Base-by-base conservation (phyloP, 2,113 vertebrate species). In the Albula glossodonta region DNA sequence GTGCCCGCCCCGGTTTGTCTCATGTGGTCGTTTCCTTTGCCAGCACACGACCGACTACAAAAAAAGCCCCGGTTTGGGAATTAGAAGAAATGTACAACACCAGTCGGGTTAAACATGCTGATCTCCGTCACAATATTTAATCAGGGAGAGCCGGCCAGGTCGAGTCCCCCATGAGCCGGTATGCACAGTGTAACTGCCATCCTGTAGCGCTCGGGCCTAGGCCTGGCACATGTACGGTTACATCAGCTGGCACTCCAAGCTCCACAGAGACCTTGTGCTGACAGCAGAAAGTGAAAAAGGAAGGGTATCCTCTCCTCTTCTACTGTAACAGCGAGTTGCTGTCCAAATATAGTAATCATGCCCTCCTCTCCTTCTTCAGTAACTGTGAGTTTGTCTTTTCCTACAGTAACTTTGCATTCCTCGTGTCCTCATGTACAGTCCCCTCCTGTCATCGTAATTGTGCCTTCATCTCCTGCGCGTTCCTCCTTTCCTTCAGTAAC, bases 171-270 rank as follows among this genome's bases (percentile, higher is more conserved):
- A 51, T 51, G 80, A 3, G 51, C 19, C 50, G 51, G 51, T 11
- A 51, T 10, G 17, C 80, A 25, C 51, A 25, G 60, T 15, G 17
- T 19, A 22, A 19, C 31, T 19, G 60, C 60, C 60, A 91, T 89
- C 87, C 90, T 91, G 92, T 89, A 93, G 90, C 91, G 88, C 82
- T 81, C 89, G 88, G 31, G 31, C 31, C 31, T 41, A 41, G 31
- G 89, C 92, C 90, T 91, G 91, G 89, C 90, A 93, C 84, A 86
- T 90, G 60, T 5, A 7, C 60, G 17, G 60, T 93, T 92, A 92
- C 90, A 90, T 93, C 90, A 87, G 78, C 80, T 90, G 89, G 84
- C 89, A 83, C 56, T 25, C 3, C 74, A 4, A 11, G 78, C 84
- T 10, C 87, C 84, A 84, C 87, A 85, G 84, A 80, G 60, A 3